phyloP scores from a whole-genome alignment of 1,140 invertebrate genomes.

The Scylla paramamosain region DNA sequence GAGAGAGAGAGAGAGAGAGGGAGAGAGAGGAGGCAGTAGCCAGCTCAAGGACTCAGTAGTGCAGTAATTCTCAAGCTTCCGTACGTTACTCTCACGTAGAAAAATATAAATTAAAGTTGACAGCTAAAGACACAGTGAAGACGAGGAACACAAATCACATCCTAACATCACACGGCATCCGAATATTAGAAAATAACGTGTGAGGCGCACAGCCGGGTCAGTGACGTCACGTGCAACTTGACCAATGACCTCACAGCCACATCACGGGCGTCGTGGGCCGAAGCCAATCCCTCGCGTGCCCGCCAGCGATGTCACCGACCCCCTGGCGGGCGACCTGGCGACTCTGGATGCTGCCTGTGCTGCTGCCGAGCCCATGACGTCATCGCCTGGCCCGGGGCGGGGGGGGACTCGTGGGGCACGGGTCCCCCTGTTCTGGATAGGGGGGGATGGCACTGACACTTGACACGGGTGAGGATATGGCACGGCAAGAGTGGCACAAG shows the following conservation, averaged over 20 bases:
- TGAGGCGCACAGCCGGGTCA: slow-evolving; percentile 73
- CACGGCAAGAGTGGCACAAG: slow-evolving; percentile 61
- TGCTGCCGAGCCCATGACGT: slow-evolving; percentile 37
- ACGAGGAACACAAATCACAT: slow-evolving; percentile 69
- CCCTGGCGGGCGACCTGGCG: slow-evolving; percentile 45
- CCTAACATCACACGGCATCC: slow-evolving; percentile 67
- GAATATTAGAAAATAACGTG: slow-evolving; percentile 72
- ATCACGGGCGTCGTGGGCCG: slow-evolving; percentile 42
- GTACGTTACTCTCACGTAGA: slow-evolving; percentile 74
- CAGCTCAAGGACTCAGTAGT: slow-evolving; percentile 61
- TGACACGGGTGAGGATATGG: slow-evolving; percentile 61
- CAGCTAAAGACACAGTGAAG: slow-evolving; percentile 69
- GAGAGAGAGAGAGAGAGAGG: slow-evolving; percentile 51
- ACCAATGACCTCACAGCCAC: slow-evolving; percentile 58
- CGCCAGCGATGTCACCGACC: slow-evolving; percentile 28
- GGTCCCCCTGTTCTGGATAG: neutral
- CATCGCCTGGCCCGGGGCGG: neutral
- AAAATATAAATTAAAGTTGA: slow-evolving; percentile 76
- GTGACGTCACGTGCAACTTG: slow-evolving; percentile 66
- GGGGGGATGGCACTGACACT: slow-evolving; percentile 66
- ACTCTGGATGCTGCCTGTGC: neutral
- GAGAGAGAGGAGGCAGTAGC: slow-evolving; percentile 38
- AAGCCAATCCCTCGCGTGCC: neutral
- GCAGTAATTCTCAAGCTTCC: slow-evolving; percentile 62
- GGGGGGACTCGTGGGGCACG: neutral